Evolutionary conservation across 2,797 vertebrate species (phyloP), one percentile per base, ranked within the genome.

Genomic region (Gallinago stenura): DNA sequence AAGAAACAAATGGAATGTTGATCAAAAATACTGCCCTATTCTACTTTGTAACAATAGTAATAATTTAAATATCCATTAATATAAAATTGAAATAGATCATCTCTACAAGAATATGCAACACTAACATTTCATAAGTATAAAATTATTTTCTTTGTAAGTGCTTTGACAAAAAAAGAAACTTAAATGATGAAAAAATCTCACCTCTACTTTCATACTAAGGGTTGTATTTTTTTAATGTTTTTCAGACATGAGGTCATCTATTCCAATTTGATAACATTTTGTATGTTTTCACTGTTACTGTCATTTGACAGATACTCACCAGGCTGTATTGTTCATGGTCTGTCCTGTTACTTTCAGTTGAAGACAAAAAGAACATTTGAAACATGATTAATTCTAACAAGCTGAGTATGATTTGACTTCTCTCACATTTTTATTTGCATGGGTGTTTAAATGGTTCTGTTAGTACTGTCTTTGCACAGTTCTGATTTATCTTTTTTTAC

Each of bases 371-470:
- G 57, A 84, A 46, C 83, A 94, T 97, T 92, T 97, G 92, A 93
- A 94, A 94, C 91, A 96, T 94, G 69, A 95, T 95, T 93, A 92
- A 97, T 96, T 97, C 93, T 97, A 94, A 94, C 57, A 83, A 96
- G 88, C 92, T 97, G 72, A 91, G 48, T 97, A 95, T 98, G 64
- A 97, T 98, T 98, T 98, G 65, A 97, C 90, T 96, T 97, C 78
- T 91, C 11, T 96, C 87, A 90, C 39, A 3, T 95, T 98, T 97
- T 95, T 95, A 84, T 98, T 98, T 97, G 97, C 97, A 98, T 97
- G 97, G 98, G 97, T 98, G 98, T 98, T 98, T 98, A 98, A 98
- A 98, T 97, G 96, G 95, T 98, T 98, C 97, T 98, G 97, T 98
- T 98, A 95, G 90, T 97, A 97, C 97, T 97, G 97, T 98, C 97